Base-by-base conservation (phyloP, 2,113 vertebrate genomes). In the Stomatorhinus ivindoensis region DNA sequence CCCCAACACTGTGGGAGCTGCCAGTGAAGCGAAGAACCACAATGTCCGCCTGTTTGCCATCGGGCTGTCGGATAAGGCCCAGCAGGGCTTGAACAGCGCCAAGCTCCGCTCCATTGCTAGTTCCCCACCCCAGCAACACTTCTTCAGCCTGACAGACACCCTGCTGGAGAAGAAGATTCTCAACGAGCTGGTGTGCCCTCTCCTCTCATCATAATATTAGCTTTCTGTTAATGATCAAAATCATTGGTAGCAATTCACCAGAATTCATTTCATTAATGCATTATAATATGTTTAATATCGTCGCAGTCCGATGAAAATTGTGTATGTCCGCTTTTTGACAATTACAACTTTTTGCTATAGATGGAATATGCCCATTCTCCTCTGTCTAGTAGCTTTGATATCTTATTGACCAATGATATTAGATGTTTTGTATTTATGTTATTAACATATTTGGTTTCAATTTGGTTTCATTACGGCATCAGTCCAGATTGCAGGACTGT, bases 1-100 rank as follows among this genome's bases (percentile, higher is more conserved):
- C 92, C 97, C 97, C 87, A 93, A 95, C 31, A 92, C 96, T 0
- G 92, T 95, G 87, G 90, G 85, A 0, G 94, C 96, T 24, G 96
- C 96, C 2, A 87, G 95, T 27, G 93, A 94, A 19, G 97, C 97
- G 84, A 97, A 97, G 91, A 93, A 90, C 91, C 92, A 96, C 91
- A 96, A 96, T 91, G 95, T 98, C 92, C 90, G 92, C 19, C 92
- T 98, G 91, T 96, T 98, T 91, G 93, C 95, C n/a, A 94, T 98
- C 88, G 93, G 95, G 87, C 95, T 97, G 91, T 95, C 94, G 0
- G 90, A 19, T 13, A 85, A 46, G 21, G 90, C 95, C 35, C 91
- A 88, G 87, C 91, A 94, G 2, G 90, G 92, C 0, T 92, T 94
- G 51, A 91, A 94, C 87, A 91, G 92, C 85, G 86, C 92, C 87